These are phyloP conservation scores for Tachuris rubrigastra DNA, from an alignment of 2,113 vertebrate species.

Conservation along the genomic window DNA sequence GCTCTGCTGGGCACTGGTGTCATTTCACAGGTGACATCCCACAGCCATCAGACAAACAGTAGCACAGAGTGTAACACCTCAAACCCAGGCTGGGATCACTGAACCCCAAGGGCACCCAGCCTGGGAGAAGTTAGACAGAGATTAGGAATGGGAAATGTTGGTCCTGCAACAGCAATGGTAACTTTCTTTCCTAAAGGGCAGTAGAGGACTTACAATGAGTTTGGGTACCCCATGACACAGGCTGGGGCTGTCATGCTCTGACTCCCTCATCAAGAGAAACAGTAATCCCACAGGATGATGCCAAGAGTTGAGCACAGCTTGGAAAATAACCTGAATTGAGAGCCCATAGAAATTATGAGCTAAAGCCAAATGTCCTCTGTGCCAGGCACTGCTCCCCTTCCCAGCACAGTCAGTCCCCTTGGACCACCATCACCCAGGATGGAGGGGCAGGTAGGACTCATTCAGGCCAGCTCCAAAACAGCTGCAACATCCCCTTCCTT, in stretches of 20 bases:
- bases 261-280: background rate
- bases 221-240: background rate
- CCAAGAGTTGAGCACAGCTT: background rate
- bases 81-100: background rate
- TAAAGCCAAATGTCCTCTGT: background rate
- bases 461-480: background rate
- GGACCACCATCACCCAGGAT: no score
- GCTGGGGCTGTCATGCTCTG: background rate
- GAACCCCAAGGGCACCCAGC: background rate
- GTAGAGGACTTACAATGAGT: background rate
- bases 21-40: background rate
- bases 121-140: background rate
- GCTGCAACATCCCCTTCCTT: background rate
- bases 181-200: background rate
- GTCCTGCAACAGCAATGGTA: background rate
- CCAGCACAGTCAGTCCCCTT: fast-evolving
- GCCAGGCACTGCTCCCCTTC: background rate
- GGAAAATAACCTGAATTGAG: background rate
- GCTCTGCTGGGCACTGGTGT: background rate
- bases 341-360: background rate
- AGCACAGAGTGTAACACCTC: no score
- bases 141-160: background rate
- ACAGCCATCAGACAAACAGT: background rate
- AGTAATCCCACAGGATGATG: background rate
- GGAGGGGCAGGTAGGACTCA: background rate